A percentile compares a stretch with the other conserved stretches of the same genome.
Conservation (phyloP, 2,888 invertebrate species). For the Metalampra italica region DNA sequence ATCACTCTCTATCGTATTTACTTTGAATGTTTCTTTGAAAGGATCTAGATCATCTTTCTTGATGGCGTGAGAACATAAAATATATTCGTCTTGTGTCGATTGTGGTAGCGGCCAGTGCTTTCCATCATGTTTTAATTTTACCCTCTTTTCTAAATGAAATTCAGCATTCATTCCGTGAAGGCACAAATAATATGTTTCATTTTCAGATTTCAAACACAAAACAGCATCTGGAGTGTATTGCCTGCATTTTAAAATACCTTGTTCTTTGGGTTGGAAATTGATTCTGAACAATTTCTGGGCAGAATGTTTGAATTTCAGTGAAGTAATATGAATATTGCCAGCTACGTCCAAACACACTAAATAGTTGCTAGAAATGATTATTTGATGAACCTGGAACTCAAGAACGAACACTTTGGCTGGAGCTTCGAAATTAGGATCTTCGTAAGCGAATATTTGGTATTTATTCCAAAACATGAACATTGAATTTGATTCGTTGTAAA, state of each 20-base stretch:
- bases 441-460: constrained; percentile 59
- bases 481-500: constrained; percentile 32
- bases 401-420: constrained; percentile 34
- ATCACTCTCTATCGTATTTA: constrained; percentile 12
- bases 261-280: constrained; percentile 34
- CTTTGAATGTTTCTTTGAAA: constrained; percentile 25
- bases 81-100: constrained; percentile 22
- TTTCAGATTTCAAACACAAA: constrained; percentile 41
- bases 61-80: constrained; percentile 24
- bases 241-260: constrained; percentile 26
- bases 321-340: constrained; percentile 42
- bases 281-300: constrained; percentile 39
- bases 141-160: constrained; percentile 32
- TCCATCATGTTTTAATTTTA: constrained; percentile 16
- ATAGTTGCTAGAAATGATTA: constrained; percentile 41
- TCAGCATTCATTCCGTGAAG: constrained; percentile 40
- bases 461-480: constrained; percentile 55
- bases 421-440: constrained; percentile 36
- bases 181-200: constrained; percentile 30
- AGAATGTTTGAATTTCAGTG: constrained; percentile 48
- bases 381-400: constrained; percentile 39
- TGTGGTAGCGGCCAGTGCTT: constrained; percentile 20
- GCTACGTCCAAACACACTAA: constrained; percentile 47
- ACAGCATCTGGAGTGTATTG: constrained; percentile 25
- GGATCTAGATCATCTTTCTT: constrained; percentile 17